Evolutionary conservation across 2,888 invertebrate species (phyloP).

Genomic region (Limnephilus rhombicus): DNA sequence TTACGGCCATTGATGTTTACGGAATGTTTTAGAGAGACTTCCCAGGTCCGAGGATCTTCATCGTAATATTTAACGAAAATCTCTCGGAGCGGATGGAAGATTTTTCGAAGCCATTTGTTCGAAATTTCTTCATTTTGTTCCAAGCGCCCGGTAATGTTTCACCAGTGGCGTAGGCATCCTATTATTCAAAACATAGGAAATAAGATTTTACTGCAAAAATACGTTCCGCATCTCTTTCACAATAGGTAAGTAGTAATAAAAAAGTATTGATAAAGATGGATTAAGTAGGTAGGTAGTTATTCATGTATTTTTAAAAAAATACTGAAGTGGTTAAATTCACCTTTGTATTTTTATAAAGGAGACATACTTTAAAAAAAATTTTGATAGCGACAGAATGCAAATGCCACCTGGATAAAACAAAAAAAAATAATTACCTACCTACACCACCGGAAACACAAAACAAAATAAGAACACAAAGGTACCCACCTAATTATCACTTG

Average conservation of each 20-base stretch:
- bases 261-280: not conserved
- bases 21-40: not conserved
- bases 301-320: not conserved
- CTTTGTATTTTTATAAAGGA: not conserved
- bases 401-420: not conserved
- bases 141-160: not conserved
- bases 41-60: not conserved
- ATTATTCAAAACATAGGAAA: not conserved
- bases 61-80: not conserved
- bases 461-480: not conserved
- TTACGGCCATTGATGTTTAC: not conserved
- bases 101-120: not conserved
- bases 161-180: not conserved
- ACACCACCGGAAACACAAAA: not conserved
- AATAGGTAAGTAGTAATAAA: not conserved
- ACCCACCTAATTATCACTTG: too few species aligned
- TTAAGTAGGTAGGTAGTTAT: too few species aligned
- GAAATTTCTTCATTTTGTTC: not conserved
- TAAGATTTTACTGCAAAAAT: not conserved
- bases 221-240: not conserved
- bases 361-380: not conserved
- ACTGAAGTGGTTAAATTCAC: not conserved
- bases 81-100: not conserved
- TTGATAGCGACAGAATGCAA: not conserved
- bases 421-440: not conserved